phyloP scores from a whole-genome alignment of 2,888 invertebrate genomes.

The Lasioglossum zephyrum region DNA sequence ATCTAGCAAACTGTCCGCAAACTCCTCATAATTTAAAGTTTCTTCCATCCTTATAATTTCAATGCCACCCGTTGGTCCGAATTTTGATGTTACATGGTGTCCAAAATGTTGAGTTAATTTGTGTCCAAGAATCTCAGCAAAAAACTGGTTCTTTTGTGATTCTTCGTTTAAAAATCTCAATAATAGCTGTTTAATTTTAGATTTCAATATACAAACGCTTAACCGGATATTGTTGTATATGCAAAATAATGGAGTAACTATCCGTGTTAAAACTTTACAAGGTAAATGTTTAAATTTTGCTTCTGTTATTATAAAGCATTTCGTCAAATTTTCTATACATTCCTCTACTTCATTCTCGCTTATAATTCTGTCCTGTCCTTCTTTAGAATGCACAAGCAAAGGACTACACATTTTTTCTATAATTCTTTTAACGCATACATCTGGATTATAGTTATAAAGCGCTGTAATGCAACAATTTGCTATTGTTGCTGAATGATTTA shows the following conservation, averaged over 20 bases:
- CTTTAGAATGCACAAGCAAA: constrained; percentile 63
- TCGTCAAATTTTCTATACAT: constrained; percentile 80
- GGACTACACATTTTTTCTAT: constrained; percentile 80
- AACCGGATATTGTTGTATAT: constrained; percentile 72
- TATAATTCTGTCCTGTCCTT: not conserved
- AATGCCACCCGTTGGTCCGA: constrained; percentile 77
- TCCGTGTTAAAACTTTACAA: constrained; percentile 70
- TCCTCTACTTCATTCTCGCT: constrained; percentile 78
- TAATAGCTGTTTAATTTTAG: constrained; percentile 72
- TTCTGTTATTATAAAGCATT: constrained; percentile 79
- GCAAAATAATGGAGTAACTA: constrained; percentile 79
- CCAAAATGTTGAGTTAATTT: constrained; percentile 72
- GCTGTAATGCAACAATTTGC: constrained; percentile 86
- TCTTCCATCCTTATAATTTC: constrained; percentile 73
- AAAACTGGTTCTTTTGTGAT: constrained; percentile 66
- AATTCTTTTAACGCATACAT: constrained; percentile 83
- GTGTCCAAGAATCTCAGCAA: constrained; percentile 74
- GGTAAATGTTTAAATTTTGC: constrained; percentile 81
- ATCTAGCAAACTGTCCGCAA: constrained; percentile 80
- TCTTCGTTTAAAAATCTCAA: constrained; percentile 71
- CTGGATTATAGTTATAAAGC: constrained; percentile 85
- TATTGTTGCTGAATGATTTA: constrained; percentile 84
- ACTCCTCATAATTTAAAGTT: constrained; percentile 74
- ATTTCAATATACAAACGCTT: constrained; percentile 73
- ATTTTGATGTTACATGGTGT: constrained; percentile 70